Evolutionary conservation across 2,888 invertebrate genomes (phyloP).

Genomic region (Drosophila lutescens): DNA sequence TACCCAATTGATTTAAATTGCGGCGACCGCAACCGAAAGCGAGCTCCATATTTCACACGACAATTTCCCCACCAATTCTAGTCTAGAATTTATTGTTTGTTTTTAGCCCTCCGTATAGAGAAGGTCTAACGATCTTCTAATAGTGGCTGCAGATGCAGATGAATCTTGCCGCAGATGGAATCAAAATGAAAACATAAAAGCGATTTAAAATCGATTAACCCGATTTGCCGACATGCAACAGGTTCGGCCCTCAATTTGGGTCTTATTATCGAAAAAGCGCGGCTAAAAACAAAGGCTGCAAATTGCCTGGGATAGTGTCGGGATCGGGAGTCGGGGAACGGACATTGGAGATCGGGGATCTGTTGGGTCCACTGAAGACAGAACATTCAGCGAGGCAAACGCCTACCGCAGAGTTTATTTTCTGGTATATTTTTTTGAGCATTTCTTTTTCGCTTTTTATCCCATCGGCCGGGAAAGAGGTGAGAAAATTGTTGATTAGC

Average conservation of each 20-base stretch:
- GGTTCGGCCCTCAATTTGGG: slow-evolving; percentile 65
- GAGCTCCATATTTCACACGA: slow-evolving; percentile 67
- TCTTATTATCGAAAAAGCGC: slow-evolving; percentile 74
- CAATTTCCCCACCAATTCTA: slow-evolving; percentile 5
- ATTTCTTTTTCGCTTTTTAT: slow-evolving; percentile 21
- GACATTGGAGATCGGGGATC: slow-evolving; percentile 34
- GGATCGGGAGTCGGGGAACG: slow-evolving; percentile 1
- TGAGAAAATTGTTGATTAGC: slow-evolving; percentile 84
- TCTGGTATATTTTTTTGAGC: slow-evolving; percentile 14
- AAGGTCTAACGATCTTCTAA: slow-evolving; percentile 72
- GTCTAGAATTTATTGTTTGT: slow-evolving; percentile 31
- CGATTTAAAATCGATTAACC: slow-evolving; percentile 85
- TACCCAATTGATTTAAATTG: slow-evolving; percentile 82
- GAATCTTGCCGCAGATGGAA: slow-evolving; percentile 63
- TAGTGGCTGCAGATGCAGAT: slow-evolving; percentile 67
- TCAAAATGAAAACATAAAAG: slow-evolving; percentile 82
- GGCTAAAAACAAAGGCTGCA: slow-evolving; percentile 80
- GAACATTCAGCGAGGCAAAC: slow-evolving; percentile 82
- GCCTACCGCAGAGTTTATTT: slow-evolving; percentile 75
- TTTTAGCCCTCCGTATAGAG: background rate
- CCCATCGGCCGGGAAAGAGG: slow-evolving; percentile 82
- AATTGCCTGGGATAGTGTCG: slow-evolving; percentile 43
- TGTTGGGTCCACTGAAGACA: slow-evolving; percentile 68
- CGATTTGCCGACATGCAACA: slow-evolving; percentile 81
- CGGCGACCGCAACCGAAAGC: slow-evolving; percentile 68